Evolutionary conservation across 92 coral and sea anemone genomes (phyloP).

Genomic region (Heliopora coerulea): DNA sequence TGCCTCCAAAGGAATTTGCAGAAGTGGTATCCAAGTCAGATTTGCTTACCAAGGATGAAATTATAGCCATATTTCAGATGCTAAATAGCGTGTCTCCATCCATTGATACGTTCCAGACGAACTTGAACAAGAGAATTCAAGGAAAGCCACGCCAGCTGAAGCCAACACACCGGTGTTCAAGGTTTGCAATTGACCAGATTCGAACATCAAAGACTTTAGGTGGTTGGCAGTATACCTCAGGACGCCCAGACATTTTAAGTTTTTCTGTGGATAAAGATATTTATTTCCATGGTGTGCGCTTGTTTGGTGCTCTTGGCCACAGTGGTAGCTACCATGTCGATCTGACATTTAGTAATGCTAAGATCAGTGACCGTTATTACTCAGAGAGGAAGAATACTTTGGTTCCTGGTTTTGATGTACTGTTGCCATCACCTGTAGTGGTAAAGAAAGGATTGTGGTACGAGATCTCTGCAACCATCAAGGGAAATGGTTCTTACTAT

Average conservation of each 20-base stretch:
- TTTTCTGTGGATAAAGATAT: slow-evolving; percentile 68
- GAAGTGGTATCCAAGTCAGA: slow-evolving; percentile 59
- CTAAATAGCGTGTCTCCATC: slow-evolving; percentile 49
- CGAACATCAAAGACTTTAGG: slow-evolving; percentile 32
- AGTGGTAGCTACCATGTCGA: slow-evolving; percentile 61
- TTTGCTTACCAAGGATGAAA: slow-evolving; percentile 65
- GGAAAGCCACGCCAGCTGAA: slow-evolving; percentile 38
- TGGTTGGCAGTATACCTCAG: slow-evolving; percentile 51
- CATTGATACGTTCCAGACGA: slow-evolving; percentile 44
- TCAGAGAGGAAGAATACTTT: slow-evolving; percentile 36
- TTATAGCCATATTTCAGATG: slow-evolving; percentile 58
- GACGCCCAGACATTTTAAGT: slow-evolving; percentile 67
- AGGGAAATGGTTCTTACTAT: slow-evolving; percentile 78
- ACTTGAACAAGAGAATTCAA: slow-evolving; percentile 34
- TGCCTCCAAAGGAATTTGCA: slow-evolving; percentile 72
- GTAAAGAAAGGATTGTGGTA: slow-evolving; percentile 64
- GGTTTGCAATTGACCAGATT: slow-evolving; percentile 29
- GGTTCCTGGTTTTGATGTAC: slow-evolving; percentile 71
- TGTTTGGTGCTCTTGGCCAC: slow-evolving; percentile 65
- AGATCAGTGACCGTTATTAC: slow-evolving; percentile 32
- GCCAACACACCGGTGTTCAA: slow-evolving; percentile 35
- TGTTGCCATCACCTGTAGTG: slow-evolving; percentile 58
- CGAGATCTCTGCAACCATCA: slow-evolving; percentile 58
- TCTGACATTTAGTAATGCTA: slow-evolving; percentile 20
- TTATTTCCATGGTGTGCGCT: slow-evolving; percentile 68